phyloP scores from a whole-genome alignment of 2,113 vertebrate species.

The Bufo gargarizans region DNA sequence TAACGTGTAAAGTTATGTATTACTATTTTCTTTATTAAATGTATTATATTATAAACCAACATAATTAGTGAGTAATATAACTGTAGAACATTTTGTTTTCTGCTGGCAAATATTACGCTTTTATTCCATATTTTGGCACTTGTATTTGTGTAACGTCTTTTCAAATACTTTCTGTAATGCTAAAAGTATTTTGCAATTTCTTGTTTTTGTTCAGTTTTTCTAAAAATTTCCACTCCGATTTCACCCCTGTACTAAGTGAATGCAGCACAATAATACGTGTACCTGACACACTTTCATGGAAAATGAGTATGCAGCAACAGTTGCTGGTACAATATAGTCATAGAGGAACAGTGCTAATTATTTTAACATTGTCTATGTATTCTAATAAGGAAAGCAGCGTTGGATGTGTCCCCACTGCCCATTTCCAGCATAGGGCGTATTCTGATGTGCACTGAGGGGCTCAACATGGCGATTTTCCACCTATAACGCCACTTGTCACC shows the following conservation, averaged over 20 bases:
- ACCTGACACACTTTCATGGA: neutral
- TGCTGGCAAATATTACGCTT: conserved; percentile 31
- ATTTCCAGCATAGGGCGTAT: too few relatives aligned
- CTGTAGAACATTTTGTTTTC: conserved; percentile 34
- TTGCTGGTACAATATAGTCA: neutral
- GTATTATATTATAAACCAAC: neutral
- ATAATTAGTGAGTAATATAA: conserved; percentile 28
- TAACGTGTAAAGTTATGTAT: neutral
- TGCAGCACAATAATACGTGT: neutral
- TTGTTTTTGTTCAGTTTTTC: conserved; percentile 27
- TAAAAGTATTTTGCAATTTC: conserved; percentile 43
- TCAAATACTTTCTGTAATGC: conserved; percentile 17
- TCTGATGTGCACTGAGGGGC: too few relatives aligned
- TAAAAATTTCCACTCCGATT: neutral
- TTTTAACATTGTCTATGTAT: neutral
- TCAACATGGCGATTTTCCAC: too few relatives aligned
- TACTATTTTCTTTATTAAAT: conserved; percentile 1
- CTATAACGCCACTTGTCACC: too few relatives aligned
- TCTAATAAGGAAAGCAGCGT: neutral
- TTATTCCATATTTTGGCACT: conserved; percentile 17
- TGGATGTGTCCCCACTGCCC: too few relatives aligned
- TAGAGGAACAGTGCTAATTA: neutral
- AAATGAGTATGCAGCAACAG: too few relatives aligned
- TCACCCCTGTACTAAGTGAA: neutral
- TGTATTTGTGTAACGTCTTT: neutral